Evolutionary conservation across 2,113 vertebrate genomes (phyloP).

Genomic region (Sciurus niger): DNA sequence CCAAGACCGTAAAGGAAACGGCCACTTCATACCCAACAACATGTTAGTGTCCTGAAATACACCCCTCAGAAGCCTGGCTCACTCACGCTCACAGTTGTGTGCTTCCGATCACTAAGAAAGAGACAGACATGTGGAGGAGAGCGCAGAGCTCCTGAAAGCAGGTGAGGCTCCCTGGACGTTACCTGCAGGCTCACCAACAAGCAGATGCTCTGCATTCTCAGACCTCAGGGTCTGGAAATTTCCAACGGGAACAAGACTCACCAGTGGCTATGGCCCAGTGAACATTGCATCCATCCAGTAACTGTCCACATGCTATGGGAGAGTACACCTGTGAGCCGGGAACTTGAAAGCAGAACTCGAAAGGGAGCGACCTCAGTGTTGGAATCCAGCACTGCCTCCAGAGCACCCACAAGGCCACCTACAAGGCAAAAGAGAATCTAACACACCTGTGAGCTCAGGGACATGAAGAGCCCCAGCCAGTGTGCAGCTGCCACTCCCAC

Average conservation of each 20-base stretch:
- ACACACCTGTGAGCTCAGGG: neutral
- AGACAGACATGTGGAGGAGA: neutral
- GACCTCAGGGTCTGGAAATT: conserved; percentile 51
- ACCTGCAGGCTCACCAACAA: conserved; percentile 87
- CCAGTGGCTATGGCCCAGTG: conserved; percentile 97
- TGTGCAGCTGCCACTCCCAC: fast-evolving
- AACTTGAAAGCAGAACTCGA: conserved; percentile 96
- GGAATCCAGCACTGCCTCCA: conserved; percentile 97
- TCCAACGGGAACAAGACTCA: conserved; percentile 88
- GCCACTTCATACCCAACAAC: fast-evolving
- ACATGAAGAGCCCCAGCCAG: fast-evolving
- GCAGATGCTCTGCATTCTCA: conserved; percentile 88
- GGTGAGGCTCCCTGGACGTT: conserved; percentile 69
- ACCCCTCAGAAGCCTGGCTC: neutral
- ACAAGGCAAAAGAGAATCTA: conserved; percentile 15
- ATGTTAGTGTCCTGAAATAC: neutral
- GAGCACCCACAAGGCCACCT: conserved; percentile 97
- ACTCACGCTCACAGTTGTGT: conserved; percentile 50
- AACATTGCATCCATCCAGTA: conserved; percentile 91
- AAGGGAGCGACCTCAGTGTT: conserved; percentile 95
- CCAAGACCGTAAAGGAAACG: neutral
- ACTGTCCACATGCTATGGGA: conserved; percentile 97
- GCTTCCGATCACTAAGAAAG: conserved; percentile 74
- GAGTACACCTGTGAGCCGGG: conserved; percentile 96
- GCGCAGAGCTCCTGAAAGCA: neutral